A percentile compares a stretch with the other conserved stretches of the same genome.
Conservation (phyloP, 1,140 invertebrate species). For the Pachypsylla venusta region DNA sequence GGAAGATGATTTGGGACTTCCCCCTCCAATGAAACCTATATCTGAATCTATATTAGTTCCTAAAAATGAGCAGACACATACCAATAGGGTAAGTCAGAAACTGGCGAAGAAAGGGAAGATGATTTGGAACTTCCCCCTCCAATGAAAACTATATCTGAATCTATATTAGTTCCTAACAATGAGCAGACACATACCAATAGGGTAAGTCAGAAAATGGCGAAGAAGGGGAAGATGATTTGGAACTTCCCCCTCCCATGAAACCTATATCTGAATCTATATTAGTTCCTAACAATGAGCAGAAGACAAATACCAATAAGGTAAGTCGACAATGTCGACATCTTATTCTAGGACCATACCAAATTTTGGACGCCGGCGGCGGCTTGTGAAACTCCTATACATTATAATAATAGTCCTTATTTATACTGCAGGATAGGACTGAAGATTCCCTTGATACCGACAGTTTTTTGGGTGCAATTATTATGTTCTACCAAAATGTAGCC, state of each 20-base stretch:
- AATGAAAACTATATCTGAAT: constrained; percentile 84
- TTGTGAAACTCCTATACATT: no score
- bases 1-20: constrained; percentile 66
- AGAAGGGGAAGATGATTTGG: constrained; percentile 63
- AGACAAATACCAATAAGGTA: constrained; percentile 49
- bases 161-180: constrained; percentile 38
- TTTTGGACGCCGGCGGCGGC: no score
- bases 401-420: no score
- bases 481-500: no score
- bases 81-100: constrained; percentile 43
- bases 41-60: constrained; percentile 51
- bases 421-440: no score
- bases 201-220: constrained; percentile 39
- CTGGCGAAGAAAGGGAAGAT: constrained; percentile 51
- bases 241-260: constrained; percentile 89
- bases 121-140: constrained; percentile 81
- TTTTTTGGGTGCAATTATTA: no score
- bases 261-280: constrained; percentile 68
- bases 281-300: constrained; percentile 42
- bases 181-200: constrained; percentile 40
- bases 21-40: constrained; percentile 90
- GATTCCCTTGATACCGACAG: no score
- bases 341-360: no score
- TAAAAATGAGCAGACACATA: constrained; percentile 45
- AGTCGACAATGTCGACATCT: no score